phyloP scores from a whole-genome alignment of 2,113 vertebrate genomes.

The Rhabdornis inornatus region DNA sequence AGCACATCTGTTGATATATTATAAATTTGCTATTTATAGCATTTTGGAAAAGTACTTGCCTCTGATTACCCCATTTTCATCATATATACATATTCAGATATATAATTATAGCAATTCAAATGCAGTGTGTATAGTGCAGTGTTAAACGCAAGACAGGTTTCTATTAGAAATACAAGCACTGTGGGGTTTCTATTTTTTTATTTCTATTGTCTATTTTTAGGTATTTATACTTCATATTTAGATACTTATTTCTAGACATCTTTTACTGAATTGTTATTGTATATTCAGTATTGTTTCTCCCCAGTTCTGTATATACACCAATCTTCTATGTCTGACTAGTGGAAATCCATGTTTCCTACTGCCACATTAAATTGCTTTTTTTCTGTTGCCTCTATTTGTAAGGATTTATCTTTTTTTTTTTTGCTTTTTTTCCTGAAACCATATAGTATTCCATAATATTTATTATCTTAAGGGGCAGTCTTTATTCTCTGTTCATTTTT shows the following conservation, averaged over 20 bases:
- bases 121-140: background rate
- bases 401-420: background rate
- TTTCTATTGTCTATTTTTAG: background rate
- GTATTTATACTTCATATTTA: background rate
- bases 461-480: background rate
- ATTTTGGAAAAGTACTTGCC: conserved; percentile 9
- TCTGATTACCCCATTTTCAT: conserved; percentile 51
- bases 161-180: background rate
- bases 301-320: background rate
- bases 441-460: background rate
- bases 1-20: conserved; percentile 12
- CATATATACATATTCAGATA: conserved; percentile 39
- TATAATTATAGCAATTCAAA: conserved; percentile 28
- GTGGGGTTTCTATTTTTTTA: background rate
- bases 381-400: background rate
- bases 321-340: background rate
- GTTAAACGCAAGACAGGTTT: background rate
- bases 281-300: background rate
- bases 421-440: background rate
- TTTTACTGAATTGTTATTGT: background rate
- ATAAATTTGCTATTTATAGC: conserved; percentile 37
- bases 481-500: background rate
- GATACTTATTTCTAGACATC: background rate
- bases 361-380: background rate
- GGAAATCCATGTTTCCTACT: background rate